Evolutionary conservation across 2,113 vertebrate genomes (phyloP), one percentile per base, ranked within the genome.

Genomic region (Anthoscopus minutus): DNA sequence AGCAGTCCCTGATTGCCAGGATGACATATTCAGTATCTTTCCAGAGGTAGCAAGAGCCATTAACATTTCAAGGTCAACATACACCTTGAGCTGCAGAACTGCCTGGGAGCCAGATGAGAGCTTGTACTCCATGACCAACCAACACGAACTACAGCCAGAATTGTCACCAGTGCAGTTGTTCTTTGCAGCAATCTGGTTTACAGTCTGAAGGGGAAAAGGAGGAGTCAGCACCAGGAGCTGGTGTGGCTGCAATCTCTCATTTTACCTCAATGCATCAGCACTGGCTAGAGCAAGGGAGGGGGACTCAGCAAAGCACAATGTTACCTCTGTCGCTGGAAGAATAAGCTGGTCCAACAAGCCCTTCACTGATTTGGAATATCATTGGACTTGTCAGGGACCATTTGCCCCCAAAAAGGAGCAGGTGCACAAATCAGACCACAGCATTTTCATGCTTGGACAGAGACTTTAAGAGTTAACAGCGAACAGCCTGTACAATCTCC

Each of bases 391-490:
- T 19, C 5, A 22, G 20, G 28, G 47, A 86, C 21, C 20, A 16
- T 44, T 4, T 79, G 17, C 25, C 38, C n/a, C 66, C 42, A 25
- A 10, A 1, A 17, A 7, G 17, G 50, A 78, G 54, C 47, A 77
- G 47, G 44, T 66, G 31, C n/a, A 62, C 44, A 73, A 17, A 77
- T 50, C 53, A 58, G 38, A 42, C 9, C 54, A 92, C n/a, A 45
- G 53, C 53, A 87, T 1, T 4, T 1, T 15, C 51, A 70, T 0
- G 2, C 37, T 25, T 13, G n/a, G 64, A n/a, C 1, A 3, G 44
- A 62, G 80, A 53, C n/a, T 58, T 37, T 70, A 50, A 81, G 93
- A 71, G 92, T 94, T 83, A 96, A 92, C 31, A 81, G 51, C 72
- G 79, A 71, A 9, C 62, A 69, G 66, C 37, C 81, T 67, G 45